phyloP scores from a whole-genome alignment of 2,797 vertebrate genomes.

The Cynopterus sphinx region DNA sequence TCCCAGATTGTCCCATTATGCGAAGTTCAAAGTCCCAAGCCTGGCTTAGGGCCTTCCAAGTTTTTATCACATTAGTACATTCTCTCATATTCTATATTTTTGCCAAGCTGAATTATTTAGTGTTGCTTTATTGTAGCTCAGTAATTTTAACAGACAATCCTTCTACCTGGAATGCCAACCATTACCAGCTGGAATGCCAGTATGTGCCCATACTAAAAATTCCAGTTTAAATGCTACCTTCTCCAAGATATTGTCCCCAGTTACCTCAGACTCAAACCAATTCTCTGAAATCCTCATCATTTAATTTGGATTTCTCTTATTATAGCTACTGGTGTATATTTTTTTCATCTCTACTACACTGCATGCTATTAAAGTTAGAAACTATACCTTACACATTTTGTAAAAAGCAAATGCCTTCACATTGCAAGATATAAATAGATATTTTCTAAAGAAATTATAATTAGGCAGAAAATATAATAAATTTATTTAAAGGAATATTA shows the following conservation, averaged over 20 bases:
- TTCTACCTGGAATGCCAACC: not conserved
- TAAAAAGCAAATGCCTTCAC: not conserved
- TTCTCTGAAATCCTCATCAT: not conserved
- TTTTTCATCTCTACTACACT: not conserved
- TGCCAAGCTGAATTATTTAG: not conserved
- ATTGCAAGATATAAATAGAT: not conserved
- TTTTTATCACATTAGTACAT: not conserved
- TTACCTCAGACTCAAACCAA: not conserved
- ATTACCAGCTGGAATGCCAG: not conserved
- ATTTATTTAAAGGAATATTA: not conserved
- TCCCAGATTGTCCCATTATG: not conserved
- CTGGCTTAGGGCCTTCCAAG: not conserved
- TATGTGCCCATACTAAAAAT: not conserved
- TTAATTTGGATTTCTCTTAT: not conserved
- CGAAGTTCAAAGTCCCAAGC: not conserved
- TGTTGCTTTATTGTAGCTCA: not conserved
- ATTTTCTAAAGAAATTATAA: slow-evolving; percentile 48
- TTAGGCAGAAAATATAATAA: not conserved
- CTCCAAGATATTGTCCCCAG: not conserved
- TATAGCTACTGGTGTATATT: not conserved
- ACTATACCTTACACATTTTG: not conserved
- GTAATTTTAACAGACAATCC: not conserved
- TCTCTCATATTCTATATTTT: not conserved
- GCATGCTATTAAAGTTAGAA: not conserved
- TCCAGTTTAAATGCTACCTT: slow-evolving; percentile 24